phyloP scores from a whole-genome alignment of 2,113 vertebrate species.

The Stegostoma tigrinum region DNA sequence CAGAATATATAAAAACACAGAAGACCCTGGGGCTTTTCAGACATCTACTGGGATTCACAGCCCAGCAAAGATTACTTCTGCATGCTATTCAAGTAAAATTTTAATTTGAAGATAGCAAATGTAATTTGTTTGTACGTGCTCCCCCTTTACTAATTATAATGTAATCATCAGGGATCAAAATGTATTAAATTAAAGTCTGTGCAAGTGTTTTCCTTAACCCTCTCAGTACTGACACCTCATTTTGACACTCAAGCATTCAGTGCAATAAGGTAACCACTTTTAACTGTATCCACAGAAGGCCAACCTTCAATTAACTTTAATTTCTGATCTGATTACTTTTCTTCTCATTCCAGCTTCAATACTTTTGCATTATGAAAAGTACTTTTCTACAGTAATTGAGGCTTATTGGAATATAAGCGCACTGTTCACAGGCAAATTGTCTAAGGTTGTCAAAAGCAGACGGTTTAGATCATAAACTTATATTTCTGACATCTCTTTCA shows the following conservation, averaged over 20 bases:
- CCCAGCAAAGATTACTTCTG: slow-evolving; percentile 33
- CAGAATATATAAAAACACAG: slow-evolving; percentile 16
- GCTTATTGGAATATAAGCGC: not conserved
- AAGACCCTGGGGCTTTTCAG: slow-evolving; percentile 28
- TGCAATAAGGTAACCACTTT: slow-evolving; percentile 35
- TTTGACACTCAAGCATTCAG: not conserved
- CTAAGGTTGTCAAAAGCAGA: not conserved
- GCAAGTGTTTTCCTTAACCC: slow-evolving; percentile 44
- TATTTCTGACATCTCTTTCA: not conserved
- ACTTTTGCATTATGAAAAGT: slow-evolving; percentile 26
- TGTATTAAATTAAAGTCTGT: slow-evolving; percentile 70
- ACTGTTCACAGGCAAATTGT: not conserved
- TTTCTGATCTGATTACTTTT: slow-evolving; percentile 35
- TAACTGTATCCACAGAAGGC: slow-evolving; percentile 27
- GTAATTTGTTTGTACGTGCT: slow-evolving; percentile 62
- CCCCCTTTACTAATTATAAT: slow-evolving; percentile 60
- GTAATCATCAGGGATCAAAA: slow-evolving; percentile 58
- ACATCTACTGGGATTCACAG: slow-evolving; percentile 2
- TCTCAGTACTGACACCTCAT: slow-evolving; percentile 29
- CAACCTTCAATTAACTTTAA: slow-evolving; percentile 36
- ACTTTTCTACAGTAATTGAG: slow-evolving; percentile 1
- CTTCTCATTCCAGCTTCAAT: slow-evolving; percentile 31
- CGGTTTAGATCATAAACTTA: not conserved
- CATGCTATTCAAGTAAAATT: slow-evolving; percentile 41
- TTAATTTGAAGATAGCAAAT: slow-evolving; percentile 51